Conservation (phyloP, 2,113 vertebrate genomes). For the Lampris incognitus region DNA sequence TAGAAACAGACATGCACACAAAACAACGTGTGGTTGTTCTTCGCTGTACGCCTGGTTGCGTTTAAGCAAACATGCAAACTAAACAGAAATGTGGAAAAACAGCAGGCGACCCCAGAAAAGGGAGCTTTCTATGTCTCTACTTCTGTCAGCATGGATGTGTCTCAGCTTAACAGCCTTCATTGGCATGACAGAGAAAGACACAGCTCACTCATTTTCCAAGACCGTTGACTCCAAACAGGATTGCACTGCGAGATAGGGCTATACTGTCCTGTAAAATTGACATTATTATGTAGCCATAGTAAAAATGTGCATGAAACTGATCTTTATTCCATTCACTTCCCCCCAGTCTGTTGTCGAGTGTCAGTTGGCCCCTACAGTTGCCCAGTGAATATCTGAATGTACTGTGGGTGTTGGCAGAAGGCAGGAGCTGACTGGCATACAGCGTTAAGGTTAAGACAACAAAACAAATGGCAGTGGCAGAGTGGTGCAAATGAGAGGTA, state of each 20-base stretch:
- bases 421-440: slow-evolving; percentile 14
- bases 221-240: no score
- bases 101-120: no score
- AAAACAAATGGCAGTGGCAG: slow-evolving; percentile 10
- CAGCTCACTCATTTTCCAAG: no score
- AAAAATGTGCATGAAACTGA: background rate
- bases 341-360: no score
- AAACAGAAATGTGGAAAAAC: background rate
- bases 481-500: background rate
- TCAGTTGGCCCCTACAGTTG: no score
- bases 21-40: slow-evolving; percentile 65
- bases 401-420: slow-evolving; percentile 26
- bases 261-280: no score
- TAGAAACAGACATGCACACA: slow-evolving; percentile 48
- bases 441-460: slow-evolving; percentile 15
- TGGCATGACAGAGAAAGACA: background rate
- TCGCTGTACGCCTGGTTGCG: slow-evolving; percentile 54
- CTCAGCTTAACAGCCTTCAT: background rate
- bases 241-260: no score
- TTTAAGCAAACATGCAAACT: slow-evolving; percentile 45
- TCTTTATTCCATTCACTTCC: slow-evolving; percentile 14
- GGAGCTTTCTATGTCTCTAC: no score
- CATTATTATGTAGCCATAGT: no score
- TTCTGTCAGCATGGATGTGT: no score
- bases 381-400: slow-evolving; percentile 8